Evolutionary conservation across 1,140 invertebrate genomes (phyloP), one percentile per base, ranked within the genome.

Genomic region (Drosophila jambulina): DNA sequence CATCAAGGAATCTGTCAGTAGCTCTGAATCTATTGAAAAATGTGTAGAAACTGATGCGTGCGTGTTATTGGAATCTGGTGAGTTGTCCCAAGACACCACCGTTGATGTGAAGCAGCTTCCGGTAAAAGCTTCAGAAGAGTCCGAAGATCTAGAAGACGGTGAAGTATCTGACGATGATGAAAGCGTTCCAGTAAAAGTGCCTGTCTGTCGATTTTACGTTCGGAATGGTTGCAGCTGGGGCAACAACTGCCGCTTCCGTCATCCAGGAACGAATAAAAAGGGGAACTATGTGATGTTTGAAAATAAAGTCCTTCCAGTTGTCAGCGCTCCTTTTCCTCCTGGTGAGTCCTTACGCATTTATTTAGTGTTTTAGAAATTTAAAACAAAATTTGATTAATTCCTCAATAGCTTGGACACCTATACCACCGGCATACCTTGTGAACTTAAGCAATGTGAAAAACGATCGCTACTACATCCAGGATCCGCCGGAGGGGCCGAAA

Each of bases 251-350:
- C 61, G 65, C 1, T 86, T 72, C 13, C 42, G 53, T 7, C 82
- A 86, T 68, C 64, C 65, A 12, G 21, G 12, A 1, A 0, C 15
- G 0, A 51, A 9, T 0, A 40, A 40, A 5, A 40, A 46, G 43
- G 77, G 80, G 25, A 80, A 87, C 48, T 84, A 87, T 53, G 48
- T 46, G 3, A 87, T 88, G 83, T 84, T 84, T 29, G 68, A 88
- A 17, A 48, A 36, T 9, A 56, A 65, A 6, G 1, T 34, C 13
- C 38, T 82, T 25, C 65, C 76, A 17, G 23, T 27, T 25, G 12
- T 62, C 5, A 21, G 12, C 17, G 12, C 2, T 8, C 29, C n/a
- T 8, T 0, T 4, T 4, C 13, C 21, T 17, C 13, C 15, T 29
- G 45, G 74, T 65, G n/a, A 23, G 43, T 38, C 13, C n/a, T 32